Evolutionary conservation across 2,797 vertebrate species (phyloP), one percentile per base, ranked within the genome.

Genomic region (Hyperoplus immaculatus): DNA sequence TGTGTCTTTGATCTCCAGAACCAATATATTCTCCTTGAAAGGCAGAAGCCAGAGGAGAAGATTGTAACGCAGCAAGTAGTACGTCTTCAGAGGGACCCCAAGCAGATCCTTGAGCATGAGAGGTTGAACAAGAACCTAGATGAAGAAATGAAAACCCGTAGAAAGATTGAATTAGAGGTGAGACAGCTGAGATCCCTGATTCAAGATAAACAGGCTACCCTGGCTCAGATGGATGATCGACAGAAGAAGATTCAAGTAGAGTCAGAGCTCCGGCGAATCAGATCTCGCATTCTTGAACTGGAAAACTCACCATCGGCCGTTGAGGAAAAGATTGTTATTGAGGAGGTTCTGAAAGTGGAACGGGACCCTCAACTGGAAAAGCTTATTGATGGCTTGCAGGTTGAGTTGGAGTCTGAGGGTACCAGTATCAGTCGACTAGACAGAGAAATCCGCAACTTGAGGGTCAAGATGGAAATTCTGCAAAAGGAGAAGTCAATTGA

Each of bases 341-440:
- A 99, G 88, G 97, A 99, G 90, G 95, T 99, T 56, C 94, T 99
- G 29, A 97, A 97, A 93, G 90, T 98, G 81, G 98, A 99, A 93
- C 96, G 96, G 82, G 97, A 99, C 85, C 96, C 97, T 0, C 87
- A 95, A 15, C 91, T 99, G 3, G 97, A 99, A 18, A 94, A 94
- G 81, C 92, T 95, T 58, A 93, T 94, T 0, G 95, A 87, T 9
- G 85, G 82, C 13, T 77, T 98, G 68, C 95, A 95, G 53, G 50
- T 41, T 16, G 85, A 95, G 8, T 85, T 98, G 75, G 96, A 97
- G 63, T 92, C 61, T 0, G 97, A 99, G 88, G 86, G 91, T 77
- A 89, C 53, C 74, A 93, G 89, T 63, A 94, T 95, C n/a, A 86
- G 69, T 18, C 94, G 84, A 49, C 75, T 98, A 39, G 94, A 97